Evolutionary conservation across 1,140 invertebrate species (phyloP), one percentile per base, ranked within the genome.

Genomic region (Diorhabda elongata): DNA sequence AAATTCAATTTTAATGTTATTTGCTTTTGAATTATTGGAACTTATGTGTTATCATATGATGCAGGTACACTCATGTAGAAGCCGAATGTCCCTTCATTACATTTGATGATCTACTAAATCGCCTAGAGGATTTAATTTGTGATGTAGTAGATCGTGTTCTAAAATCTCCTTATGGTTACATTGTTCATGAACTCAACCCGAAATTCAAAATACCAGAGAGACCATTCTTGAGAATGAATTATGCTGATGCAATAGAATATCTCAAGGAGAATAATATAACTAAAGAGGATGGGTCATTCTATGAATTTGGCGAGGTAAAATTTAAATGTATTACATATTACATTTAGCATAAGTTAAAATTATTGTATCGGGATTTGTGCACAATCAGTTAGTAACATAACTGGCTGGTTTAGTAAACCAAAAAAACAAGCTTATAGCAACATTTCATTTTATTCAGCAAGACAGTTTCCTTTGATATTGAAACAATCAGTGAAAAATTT

Each of bases 271-370:
- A 99, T 82, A 91, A 96, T 79, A 98, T 99, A 61, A 97, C 90
- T 3, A 99, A 99, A 82, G 97, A 99, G 41, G 97, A 99, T 84
- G 96, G 96, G 5, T 90, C 89, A 2, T 96, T 94, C 79, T 99
- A 98, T 83, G 96, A 98, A 85, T 98, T 97, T 84, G 98, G 98
- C 76, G 98, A 99, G 81, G 93, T 93, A 84, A 4, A 9, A 26
- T 26, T 26, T 26, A 26, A 26, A 26, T 26, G 26, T 26, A 26
- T 26, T 26, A 26, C 26, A 1, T 26, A 26, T 26, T 26, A 26
- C 26, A 26, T 26, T 2, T 26, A 26, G 26, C 26, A 26, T 26
- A 26, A 26, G 26, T 26, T 26, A 26, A 26, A 26, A 26, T 26
- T 26, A 26, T 26, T 26, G 26, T 26, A 26, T 26, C 26, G 1